Conservation (phyloP, 1,140 invertebrate genomes). For the Sinonovacula constricta region DNA sequence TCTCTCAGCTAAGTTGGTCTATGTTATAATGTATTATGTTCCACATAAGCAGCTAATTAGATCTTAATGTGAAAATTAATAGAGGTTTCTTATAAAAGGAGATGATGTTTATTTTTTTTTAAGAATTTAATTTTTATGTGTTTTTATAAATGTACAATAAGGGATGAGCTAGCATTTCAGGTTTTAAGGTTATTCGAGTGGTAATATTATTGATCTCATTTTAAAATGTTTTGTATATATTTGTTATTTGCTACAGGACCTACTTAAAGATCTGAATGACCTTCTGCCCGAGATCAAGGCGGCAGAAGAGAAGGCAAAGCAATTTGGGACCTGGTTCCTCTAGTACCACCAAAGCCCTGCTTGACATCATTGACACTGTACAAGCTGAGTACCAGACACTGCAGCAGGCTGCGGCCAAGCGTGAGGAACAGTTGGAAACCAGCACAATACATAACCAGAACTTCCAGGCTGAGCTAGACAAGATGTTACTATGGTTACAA, state of each 20-base stretch:
- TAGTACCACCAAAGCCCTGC: conserved; percentile 57
- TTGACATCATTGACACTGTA: conserved; percentile 63
- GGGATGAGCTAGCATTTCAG: no score
- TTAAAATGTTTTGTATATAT: no score
- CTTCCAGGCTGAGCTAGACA: conserved; percentile 90
- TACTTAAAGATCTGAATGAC: conserved; percentile 67
- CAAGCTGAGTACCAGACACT: conserved; percentile 67
- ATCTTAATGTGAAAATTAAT: no score
- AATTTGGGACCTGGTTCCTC: conserved; percentile 82
- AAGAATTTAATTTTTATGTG: no score
- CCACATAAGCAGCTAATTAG: no score
- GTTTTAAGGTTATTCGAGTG: no score
- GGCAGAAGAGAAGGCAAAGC: conserved; percentile 93
- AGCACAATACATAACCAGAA: conserved; percentile 90
- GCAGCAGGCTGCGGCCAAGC: conserved; percentile 58
- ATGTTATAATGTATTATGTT: no score
- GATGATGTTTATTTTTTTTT: no score
- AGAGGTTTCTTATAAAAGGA: no score
- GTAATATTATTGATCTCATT: no score
- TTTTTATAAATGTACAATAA: no score
- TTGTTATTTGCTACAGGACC: no score
- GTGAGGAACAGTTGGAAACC: conserved; percentile 63
- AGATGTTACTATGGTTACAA: conserved; percentile 92
- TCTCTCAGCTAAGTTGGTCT: not conserved
- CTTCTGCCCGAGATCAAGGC: conserved; percentile 63